Conservation (phyloP, 2,888 invertebrate species). For the Ecdyonurus torrentis region DNA sequence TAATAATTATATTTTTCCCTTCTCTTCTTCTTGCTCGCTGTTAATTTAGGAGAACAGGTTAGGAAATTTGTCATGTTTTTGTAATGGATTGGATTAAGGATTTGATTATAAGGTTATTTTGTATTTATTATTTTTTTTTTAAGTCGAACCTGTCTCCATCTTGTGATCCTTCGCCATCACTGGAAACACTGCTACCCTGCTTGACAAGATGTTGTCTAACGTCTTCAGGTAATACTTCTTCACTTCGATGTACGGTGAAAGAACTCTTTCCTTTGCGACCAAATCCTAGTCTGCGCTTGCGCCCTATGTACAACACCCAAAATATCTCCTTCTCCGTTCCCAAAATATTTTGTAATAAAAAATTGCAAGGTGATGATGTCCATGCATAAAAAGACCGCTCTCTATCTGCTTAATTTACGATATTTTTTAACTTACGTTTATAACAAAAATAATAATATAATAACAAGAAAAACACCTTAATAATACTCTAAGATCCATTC, state of each 20-base stretch:
- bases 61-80: no score
- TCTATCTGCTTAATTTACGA: no score
- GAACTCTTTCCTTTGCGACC: slow-evolving; percentile 90
- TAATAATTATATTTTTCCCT: background rate
- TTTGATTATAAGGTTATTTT: background rate
- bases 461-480: no score
- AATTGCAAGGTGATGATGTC: no score
- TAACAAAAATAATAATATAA: no score
- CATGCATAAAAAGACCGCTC: no score
- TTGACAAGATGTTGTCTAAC: slow-evolving; percentile 43
- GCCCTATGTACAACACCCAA: slow-evolving; percentile 39
- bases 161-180: slow-evolving; percentile 70
- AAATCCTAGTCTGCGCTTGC: slow-evolving; percentile 87
- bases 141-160: slow-evolving; percentile 54
- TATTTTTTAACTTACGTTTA: no score
- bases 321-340: background rate
- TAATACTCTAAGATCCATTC: no score
- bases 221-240: slow-evolving; percentile 88
- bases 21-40: background rate
- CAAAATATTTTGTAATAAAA: no score
- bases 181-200: slow-evolving; percentile 84
- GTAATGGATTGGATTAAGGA: background rate
- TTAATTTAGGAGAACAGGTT: background rate
- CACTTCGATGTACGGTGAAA: slow-evolving; percentile 95
- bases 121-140: no score